Evolutionary conservation across 2,888 invertebrate genomes (phyloP), one percentile per base, ranked within the genome.

Genomic region (Elgonia sp.): DNA sequence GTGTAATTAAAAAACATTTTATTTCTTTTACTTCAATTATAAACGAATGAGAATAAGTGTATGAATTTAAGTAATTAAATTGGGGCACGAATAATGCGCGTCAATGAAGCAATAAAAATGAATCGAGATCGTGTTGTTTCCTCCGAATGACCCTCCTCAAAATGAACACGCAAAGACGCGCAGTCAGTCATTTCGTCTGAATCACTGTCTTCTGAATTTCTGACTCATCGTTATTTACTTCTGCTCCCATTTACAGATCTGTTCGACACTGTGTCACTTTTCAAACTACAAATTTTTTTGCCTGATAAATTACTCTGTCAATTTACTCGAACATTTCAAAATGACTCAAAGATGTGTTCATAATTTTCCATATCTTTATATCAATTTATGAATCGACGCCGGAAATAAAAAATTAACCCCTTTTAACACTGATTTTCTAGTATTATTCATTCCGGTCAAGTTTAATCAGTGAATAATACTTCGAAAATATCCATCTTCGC

Each of bases 391-490:
- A 12, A n/a, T 53, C 29, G 42, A 63, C 53, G 21, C 80, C 79
- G 80, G 85, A 85, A 80, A 85, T 85, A 39, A 40, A 73, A 77
- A 80, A 37, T 85, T 80, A 69, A 80, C 80, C 80, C 67, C 69
- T 85, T 57, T 80, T 85, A 73, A 85, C 72, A 70, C 72, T 72
- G 62, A 72, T 72, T 63, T 81, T 57, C 14, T 21, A 40, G 55
- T 69, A 39, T 63, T 63, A 63, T 63, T 63, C 39, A 40, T n/a
- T 10, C 5, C 5, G 5, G 29, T 29, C 29, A 29, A 29, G 29
- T 29, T 29, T 29, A 29, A 5, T 29, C 29, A 29, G 57, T 57
- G 21, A 57, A 57, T 57, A 20, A 57, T 29, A 29, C 29, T 29
- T 29, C 29, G 29, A 29, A 29, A 29, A 29, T 29, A 29, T n/a